phyloP scores from a whole-genome alignment of 2,797 vertebrate genomes.

The Ispidina lecontei region DNA sequence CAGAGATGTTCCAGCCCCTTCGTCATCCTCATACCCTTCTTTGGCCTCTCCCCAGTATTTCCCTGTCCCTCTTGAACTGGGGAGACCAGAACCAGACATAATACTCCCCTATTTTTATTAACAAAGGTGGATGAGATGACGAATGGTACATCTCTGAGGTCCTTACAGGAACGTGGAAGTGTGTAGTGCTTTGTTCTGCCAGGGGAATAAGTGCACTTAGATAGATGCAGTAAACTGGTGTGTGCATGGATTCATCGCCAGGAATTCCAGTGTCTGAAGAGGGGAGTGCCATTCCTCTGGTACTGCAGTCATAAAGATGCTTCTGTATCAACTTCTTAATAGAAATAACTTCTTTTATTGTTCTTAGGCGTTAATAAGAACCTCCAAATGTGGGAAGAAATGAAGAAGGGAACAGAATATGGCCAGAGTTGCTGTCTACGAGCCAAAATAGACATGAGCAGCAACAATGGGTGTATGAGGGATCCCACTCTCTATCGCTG shows the following conservation, averaged over 20 bases:
- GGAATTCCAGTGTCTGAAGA: background rate
- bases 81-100: too few relatives aligned
- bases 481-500: conserved; percentile 97
- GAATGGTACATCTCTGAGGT: background rate
- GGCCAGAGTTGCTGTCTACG: conserved; percentile 96
- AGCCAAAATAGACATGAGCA: conserved; percentile 97
- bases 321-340: background rate
- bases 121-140: background rate
- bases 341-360: background rate
- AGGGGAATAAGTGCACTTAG: background rate
- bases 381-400: conserved; percentile 94
- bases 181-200: background rate
- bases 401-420: conserved; percentile 89
- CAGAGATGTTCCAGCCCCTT: too few relatives aligned
- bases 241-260: background rate
- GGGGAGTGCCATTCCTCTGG: background rate
- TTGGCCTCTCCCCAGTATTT: too few relatives aligned
- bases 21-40: too few relatives aligned
- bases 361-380: conserved; percentile 91
- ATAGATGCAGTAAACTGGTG: background rate
- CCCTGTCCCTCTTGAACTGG: too few relatives aligned
- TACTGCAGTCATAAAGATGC: background rate
- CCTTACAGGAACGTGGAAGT: background rate
- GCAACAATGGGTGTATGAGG: conserved; percentile 97
- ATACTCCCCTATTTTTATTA: background rate